Evolutionary conservation across 1,140 invertebrate species (phyloP), one percentile per base, ranked within the genome.

Genomic region (Lasioglossum baleicum): DNA sequence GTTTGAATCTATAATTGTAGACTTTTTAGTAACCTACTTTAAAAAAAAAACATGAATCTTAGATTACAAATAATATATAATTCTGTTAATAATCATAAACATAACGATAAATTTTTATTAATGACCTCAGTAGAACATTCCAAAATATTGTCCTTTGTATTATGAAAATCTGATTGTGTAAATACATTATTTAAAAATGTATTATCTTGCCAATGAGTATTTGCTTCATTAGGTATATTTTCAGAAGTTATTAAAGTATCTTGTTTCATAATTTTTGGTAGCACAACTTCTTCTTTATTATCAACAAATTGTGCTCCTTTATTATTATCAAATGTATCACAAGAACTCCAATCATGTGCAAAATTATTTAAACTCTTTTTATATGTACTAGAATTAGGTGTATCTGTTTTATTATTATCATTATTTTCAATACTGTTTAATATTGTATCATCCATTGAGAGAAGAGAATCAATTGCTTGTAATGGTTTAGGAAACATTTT

Each of bases 361-460:
- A 78, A 2, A 67, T 7, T 53, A 48, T 48, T 61, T 42, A 69
- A 11, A n/a, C n/a, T n/a, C 31, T 17, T 44, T 15, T 78, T 31
- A 66, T 66, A 10, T 40, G 48, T 20, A 51, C 8, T 42, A 40
- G 6, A 1, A 26, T 7, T 0, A 67, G 17, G 35, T 26, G 13
- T n/a, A n/a, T n/a, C 17, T 7, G 44, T 17, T 64, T 35, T n/a
- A 42, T 53, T 44, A 69, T 65, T 58, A 56, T 42, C 40, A 56
- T 61, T 42, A 15, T 87, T 20, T 66, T 88, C 82, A 31, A 87
- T 60, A 40, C 66, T 75, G 40, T 82, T 77, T 51, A 89, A 60
- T 44, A 88, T 42, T 35, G 82, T 83, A 48, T 89, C 75, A 61
- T 88, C 82, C 35, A 85, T 60, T 15, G 48, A 81, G 10, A 88